Conservation (phyloP, 2,888 invertebrate genomes). For the Lapara coniferarum region DNA sequence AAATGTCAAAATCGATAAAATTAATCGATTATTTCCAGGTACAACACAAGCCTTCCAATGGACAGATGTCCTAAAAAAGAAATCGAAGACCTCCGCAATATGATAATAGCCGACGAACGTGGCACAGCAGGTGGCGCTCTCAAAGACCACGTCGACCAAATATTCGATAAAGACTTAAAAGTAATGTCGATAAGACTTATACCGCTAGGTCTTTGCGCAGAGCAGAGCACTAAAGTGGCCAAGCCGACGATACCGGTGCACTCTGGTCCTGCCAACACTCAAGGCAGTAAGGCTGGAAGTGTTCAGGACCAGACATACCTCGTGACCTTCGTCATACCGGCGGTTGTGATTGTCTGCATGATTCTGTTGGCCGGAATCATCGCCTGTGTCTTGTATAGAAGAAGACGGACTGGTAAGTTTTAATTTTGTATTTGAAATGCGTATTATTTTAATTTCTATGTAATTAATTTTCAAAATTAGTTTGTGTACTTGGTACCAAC, state of each 20-base stretch:
- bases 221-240: slow-evolving; percentile 69
- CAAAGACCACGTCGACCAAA: slow-evolving; percentile 84
- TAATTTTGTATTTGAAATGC: slow-evolving; percentile 12
- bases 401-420: slow-evolving; percentile 90
- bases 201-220: slow-evolving; percentile 84
- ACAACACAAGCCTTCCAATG: slow-evolving; percentile 90
- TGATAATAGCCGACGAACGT: slow-evolving; percentile 87
- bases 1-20: not conserved
- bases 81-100: slow-evolving; percentile 87
- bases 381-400: slow-evolving; percentile 93
- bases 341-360: slow-evolving; percentile 94
- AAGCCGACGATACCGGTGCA: slow-evolving; percentile 55
- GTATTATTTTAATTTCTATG: too few species aligned
- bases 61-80: slow-evolving; percentile 90
- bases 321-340: slow-evolving; percentile 94
- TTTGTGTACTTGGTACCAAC: too few species aligned
- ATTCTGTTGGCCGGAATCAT: slow-evolving; percentile 93
- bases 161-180: slow-evolving; percentile 88
- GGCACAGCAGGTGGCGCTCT: slow-evolving; percentile 62
- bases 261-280: slow-evolving; percentile 52
- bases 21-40: slow-evolving; percentile 58
- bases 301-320: slow-evolving; percentile 77
- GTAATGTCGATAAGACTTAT: slow-evolving; percentile 86
- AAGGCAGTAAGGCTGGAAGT: slow-evolving; percentile 60
- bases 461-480: too few species aligned